These are phyloP conservation scores for Listronotus bonariensis DNA, from an alignment of 1,140 invertebrate genomes.

Conservation along the genomic window DNA sequence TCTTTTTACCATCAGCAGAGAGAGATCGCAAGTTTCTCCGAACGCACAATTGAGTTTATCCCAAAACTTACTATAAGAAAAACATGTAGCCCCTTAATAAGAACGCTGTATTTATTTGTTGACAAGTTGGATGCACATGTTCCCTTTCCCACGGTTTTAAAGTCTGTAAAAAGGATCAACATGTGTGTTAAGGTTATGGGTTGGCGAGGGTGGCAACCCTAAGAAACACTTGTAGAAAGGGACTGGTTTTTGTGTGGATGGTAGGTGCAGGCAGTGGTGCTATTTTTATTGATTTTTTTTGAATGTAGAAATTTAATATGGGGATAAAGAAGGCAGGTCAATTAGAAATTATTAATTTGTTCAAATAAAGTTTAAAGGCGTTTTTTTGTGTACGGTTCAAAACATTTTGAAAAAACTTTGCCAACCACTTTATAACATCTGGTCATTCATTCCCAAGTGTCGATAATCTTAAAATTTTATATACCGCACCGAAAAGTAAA, in stretches of 20 bases:
- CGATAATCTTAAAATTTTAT: no score
- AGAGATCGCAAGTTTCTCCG: neutral
- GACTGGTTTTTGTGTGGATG: conserved; percentile 6
- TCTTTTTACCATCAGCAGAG: neutral
- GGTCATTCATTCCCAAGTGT: no score
- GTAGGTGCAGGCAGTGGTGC: conserved; percentile 7
- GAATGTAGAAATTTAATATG: no score
- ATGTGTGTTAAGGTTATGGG: conserved; percentile 27
- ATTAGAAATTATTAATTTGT: no score
- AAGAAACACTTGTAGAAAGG: conserved; percentile 26
- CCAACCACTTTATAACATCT: no score
- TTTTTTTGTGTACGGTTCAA: no score
- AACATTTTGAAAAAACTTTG: no score
- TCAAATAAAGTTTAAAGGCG: no score
- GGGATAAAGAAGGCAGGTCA: no score
- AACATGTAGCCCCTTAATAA: conserved; percentile 26
- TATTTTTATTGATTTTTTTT: neutral
- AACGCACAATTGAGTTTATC: neutral
- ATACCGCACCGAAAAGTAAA: no score
- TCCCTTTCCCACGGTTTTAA: conserved; percentile 29
- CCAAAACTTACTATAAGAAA: conserved; percentile 8
- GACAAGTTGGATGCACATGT: conserved; percentile 29
- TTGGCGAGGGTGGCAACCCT: conserved; percentile 16
- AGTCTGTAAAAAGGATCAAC: conserved; percentile 26
- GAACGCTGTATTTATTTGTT: conserved; percentile 27